Percentiles rank a stretch among this genome's conserved stretches.
Conservation (phyloP, 2,888 invertebrate species). For the Tetragonula carbonaria region DNA sequence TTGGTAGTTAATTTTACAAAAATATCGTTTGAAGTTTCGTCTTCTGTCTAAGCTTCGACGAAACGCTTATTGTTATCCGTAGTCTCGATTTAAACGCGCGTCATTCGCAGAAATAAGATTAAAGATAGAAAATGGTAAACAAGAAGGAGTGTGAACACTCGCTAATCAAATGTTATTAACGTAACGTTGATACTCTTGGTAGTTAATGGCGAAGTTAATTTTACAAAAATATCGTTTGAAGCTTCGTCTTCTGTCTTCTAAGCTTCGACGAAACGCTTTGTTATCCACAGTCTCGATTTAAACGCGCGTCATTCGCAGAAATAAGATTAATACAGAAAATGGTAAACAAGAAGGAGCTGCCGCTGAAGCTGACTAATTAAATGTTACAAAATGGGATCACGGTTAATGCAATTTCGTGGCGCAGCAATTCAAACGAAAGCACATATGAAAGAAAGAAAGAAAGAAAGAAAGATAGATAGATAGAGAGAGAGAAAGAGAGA, state of each 20-base stretch:
- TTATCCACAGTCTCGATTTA: background rate
- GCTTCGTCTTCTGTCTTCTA: background rate
- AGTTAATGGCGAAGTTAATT: background rate
- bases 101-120: background rate
- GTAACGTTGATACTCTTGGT: no score
- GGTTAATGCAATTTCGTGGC: constrained; percentile 34
- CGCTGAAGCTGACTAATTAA: constrained; percentile 41
- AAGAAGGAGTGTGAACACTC: constrained; percentile 13
- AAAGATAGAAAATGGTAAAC: background rate
- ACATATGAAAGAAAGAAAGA: background rate
- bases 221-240: background rate
- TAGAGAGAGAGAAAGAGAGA: background rate
- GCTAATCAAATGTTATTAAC: constrained; percentile 44
- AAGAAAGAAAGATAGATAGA: background rate
- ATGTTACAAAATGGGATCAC: constrained; percentile 38
- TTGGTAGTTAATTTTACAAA: background rate
- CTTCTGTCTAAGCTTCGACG: background rate
- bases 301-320: background rate
- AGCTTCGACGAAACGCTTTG: background rate
- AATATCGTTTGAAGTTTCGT: background rate
- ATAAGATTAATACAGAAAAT: background rate
- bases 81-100: background rate
- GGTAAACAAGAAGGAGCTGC: constrained; percentile 12
- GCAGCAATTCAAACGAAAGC: constrained; percentile 51
- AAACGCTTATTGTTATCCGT: background rate